phyloP scores from a whole-genome alignment of 1,140 invertebrate genomes.

The Tetramorium parvispinum region DNA sequence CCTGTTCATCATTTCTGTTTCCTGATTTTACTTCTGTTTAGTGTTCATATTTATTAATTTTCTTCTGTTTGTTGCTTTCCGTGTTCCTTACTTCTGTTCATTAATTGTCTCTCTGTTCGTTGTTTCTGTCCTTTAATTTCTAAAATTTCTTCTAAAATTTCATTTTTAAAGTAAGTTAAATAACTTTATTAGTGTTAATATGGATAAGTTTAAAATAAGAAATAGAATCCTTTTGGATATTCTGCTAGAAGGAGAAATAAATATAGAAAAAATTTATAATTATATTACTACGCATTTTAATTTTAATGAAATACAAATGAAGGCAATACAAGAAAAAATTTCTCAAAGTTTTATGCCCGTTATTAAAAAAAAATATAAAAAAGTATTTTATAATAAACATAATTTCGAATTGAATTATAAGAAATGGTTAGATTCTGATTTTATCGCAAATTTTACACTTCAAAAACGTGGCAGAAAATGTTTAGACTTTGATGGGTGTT shows the following conservation, averaged over 20 bases:
- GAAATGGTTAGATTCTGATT: neutral
- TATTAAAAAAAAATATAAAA: neutral
- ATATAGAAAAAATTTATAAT: conserved; percentile 1
- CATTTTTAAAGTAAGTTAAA: too few relatives aligned
- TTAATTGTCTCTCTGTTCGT: too few relatives aligned
- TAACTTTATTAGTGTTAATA: too few relatives aligned
- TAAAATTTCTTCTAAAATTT: too few relatives aligned
- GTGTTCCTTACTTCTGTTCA: too few relatives aligned
- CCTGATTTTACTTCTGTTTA: too few relatives aligned
- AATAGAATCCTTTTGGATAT: neutral
- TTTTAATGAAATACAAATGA: neutral
- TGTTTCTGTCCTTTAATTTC: too few relatives aligned
- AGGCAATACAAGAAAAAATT: neutral
- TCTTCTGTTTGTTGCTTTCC: too few relatives aligned
- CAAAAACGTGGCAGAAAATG: conserved; percentile 1
- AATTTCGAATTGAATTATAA: neutral
- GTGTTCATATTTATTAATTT: too few relatives aligned
- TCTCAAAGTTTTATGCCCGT: neutral
- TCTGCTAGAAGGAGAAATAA: neutral
- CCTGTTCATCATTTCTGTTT: too few relatives aligned
- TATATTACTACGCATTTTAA: neutral
- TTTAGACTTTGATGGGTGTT: neutral
- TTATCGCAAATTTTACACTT: neutral
- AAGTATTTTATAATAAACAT: neutral
- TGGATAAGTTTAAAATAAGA: neutral